These are phyloP conservation scores for Armadillidium nasatum DNA, from an alignment of 1,140 invertebrate genomes.

Conservation along the genomic window DNA sequence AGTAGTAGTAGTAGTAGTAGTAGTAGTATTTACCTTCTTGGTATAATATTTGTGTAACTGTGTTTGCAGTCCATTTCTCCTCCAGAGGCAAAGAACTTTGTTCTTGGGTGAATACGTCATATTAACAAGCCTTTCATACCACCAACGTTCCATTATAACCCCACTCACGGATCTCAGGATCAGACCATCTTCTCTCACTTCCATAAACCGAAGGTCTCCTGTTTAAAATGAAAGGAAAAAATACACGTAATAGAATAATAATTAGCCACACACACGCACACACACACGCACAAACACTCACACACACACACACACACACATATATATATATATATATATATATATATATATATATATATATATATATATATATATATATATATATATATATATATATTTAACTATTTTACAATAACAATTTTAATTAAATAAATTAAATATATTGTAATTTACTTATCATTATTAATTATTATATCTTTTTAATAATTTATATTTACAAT, in stretches of 20 bases:
- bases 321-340: too few relatives aligned
- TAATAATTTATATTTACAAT: too few relatives aligned
- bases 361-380: too few relatives aligned
- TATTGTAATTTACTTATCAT: not conserved
- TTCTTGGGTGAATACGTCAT: constrained; percentile 99
- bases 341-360: too few relatives aligned
- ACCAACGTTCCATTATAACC: constrained; percentile 93
- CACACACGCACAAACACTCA: too few relatives aligned
- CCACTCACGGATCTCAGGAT: constrained; percentile 87
- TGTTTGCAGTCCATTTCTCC: constrained; percentile 79
- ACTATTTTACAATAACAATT: not conserved
- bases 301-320: too few relatives aligned
- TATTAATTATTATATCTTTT: too few relatives aligned
- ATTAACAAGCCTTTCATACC: constrained; percentile 97
- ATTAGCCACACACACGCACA: too few relatives aligned
- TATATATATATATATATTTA: too few relatives aligned
- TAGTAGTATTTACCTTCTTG: constrained; percentile 71
- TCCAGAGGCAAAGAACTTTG: constrained; percentile 93
- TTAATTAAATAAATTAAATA: not conserved
- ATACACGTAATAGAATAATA: constrained; percentile 47
- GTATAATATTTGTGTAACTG: constrained; percentile 98
- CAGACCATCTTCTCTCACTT: constrained; percentile 95
- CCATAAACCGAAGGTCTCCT: constrained; percentile 91
- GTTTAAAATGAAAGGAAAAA: too few relatives aligned
- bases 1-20: too few relatives aligned